These are phyloP conservation scores for Anguilla anguilla DNA, from an alignment of 2,797 vertebrate genomes.

Conservation along the genomic window DNA sequence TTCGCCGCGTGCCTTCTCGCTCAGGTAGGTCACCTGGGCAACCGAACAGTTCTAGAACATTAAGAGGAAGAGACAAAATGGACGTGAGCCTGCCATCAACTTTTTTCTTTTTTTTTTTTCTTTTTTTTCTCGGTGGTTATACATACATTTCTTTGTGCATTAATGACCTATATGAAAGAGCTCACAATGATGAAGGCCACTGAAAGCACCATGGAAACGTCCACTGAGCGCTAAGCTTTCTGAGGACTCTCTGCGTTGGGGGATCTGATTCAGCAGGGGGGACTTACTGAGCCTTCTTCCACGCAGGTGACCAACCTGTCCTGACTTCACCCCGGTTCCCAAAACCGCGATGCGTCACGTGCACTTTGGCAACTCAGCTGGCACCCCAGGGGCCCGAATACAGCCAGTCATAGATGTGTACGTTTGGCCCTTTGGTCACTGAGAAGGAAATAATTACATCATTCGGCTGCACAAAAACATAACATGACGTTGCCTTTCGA, in stretches of 20 bases:
- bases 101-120: neutral
- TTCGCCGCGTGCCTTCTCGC: conserved; percentile 14
- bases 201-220: neutral
- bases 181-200: neutral
- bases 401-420: too few species aligned
- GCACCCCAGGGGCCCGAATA: too few species aligned
- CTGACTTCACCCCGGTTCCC: neutral
- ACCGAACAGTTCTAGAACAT: conserved; percentile 38
- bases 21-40: conserved; percentile 36
- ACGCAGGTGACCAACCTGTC: neutral
- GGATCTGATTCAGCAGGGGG: neutral
- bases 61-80: conserved; percentile 24
- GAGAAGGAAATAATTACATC: conserved; percentile 3
- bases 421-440: neutral
- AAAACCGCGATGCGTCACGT: neutral
- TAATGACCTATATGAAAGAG: neutral
- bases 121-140: neutral
- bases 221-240: neutral
- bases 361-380: neutral
- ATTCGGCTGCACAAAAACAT: neutral
- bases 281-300: neutral
- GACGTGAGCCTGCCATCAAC: neutral
- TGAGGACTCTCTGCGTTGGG: neutral
- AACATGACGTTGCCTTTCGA: too few species aligned
- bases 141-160: neutral